These are phyloP conservation scores for Acropora yongei DNA, from an alignment of 64 coral and sea anemone species.

Conservation along the genomic window DNA sequence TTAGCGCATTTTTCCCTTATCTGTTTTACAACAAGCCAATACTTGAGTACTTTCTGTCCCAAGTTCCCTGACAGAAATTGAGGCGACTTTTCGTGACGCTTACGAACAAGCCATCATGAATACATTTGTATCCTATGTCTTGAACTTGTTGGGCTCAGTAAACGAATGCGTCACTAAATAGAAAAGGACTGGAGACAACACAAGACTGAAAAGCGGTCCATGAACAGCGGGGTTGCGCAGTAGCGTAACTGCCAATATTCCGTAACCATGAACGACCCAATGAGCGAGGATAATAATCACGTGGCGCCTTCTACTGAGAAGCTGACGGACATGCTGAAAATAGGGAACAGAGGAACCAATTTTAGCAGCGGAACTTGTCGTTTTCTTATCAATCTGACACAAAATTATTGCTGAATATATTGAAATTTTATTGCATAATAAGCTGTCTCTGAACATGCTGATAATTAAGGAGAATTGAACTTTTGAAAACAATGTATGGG, in stretches of 20 bases:
- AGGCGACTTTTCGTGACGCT: no score
- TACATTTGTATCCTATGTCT: not conserved
- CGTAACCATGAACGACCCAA: conserved; percentile 88
- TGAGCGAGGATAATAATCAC: conserved; percentile 78
- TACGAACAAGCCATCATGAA: no score
- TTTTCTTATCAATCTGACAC: no score
- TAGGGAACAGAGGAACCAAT: not conserved
- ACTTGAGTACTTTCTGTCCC: no score
- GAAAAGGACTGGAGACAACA: conserved; percentile 79
- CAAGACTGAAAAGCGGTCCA: conserved; percentile 93
- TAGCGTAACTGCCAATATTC: conserved; percentile 85
- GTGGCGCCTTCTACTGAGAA: conserved; percentile 78
- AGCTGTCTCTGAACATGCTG: no score
- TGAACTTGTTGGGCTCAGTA: conserved; percentile 92
- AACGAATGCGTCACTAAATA: conserved; percentile 83
- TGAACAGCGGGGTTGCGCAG: conserved; percentile 69
- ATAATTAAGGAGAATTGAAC: no score
- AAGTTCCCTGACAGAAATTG: no score
- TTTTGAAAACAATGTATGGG: no score
- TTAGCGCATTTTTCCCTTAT: no score
- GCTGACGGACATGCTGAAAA: conserved; percentile 72
- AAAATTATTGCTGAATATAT: no score
- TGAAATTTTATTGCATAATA: no score
- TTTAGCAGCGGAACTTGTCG: not conserved
- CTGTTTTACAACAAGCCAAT: no score